Evolutionary conservation across 2,888 invertebrate species (phyloP), one percentile per base, ranked within the genome.

Genomic region (Drosophila birchii): DNA sequence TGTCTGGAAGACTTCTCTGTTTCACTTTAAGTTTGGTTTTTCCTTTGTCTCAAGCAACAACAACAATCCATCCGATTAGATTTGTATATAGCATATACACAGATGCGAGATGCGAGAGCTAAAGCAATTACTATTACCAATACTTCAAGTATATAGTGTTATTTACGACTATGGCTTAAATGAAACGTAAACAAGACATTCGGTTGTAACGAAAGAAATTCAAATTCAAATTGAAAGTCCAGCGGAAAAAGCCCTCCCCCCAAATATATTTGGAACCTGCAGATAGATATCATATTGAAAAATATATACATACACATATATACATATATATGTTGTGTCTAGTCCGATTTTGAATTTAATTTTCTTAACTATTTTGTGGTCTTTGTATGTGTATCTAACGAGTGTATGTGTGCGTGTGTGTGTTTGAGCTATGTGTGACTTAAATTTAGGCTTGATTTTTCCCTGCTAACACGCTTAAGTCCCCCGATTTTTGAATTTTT

Each of bases 21-120:
- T 14, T 43, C 39, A 14, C 12, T 43, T 55, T 23, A 3, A 12
- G 11, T 11, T 41, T 6, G 1, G 16, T 11, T 60, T 59, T 60
- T 29, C 5, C 6, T 18, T 43, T 66, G 26, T 36, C 71, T 51
- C 39, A 39, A 39, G 29, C 54, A 38, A 18, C 8, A 49, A 26
- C 78, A 83, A 23, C 23, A 23, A 62, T 81, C 88, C 82, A 82
- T 82, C 88, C 58, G 72, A 55, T 75, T 82, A 81, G 82, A 87
- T 82, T 78, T 72, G 87, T 72, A 82, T 81, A 86, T 54, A n/a
- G 12, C 75, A 84, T 54, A 73, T 9, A 26, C 16, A 26, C 12
- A 63, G 38, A 29, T n/a, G 44, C 39, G 61, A n/a, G n/a, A n/a
- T n/a, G n/a, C 14, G 38, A 38, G 38, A 38, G 63, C 64, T 61